Conservation (phyloP, 64 coral and sea anemone genomes). For the Porites australiensis region DNA sequence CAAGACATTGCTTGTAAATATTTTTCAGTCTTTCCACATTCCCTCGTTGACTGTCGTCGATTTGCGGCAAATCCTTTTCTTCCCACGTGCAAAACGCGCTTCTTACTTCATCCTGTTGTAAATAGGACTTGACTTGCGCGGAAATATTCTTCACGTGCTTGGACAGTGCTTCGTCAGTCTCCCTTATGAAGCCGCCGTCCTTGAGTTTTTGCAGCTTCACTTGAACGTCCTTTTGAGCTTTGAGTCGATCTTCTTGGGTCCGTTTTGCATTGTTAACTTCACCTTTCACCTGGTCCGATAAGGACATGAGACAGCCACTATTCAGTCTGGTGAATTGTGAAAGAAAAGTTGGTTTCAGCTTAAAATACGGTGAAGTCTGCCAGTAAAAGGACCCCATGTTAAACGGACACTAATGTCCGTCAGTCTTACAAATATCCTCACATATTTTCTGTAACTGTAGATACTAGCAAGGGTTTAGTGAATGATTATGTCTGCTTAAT, state of each 20-base stretch:
- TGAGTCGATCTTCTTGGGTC: not conserved
- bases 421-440: too few relatives aligned
- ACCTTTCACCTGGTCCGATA: constrained; percentile 1
- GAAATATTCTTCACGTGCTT: not conserved
- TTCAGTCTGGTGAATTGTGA: not conserved
- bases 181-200: not conserved
- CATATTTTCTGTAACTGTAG: too few relatives aligned
- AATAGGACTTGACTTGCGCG: not conserved
- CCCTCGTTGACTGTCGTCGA: not conserved
- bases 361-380: too few relatives aligned
- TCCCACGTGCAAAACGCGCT: not conserved
- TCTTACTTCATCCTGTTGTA: not conserved
- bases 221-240: not conserved
- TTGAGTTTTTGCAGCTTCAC: not conserved
- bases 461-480: too few relatives aligned
- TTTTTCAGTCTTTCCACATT: not conserved
- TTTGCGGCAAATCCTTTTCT: not conserved
- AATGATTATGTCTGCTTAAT: too few relatives aligned
- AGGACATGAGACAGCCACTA: not conserved
- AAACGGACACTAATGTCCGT: too few relatives aligned
- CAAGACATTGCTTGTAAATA: not conserved
- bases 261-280: not conserved
- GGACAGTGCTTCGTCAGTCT: not conserved
- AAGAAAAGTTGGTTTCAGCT: too few relatives aligned
- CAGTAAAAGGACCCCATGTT: too few relatives aligned